phyloP scores from a whole-genome alignment of 2,797 vertebrate genomes.

The Labeo calbasu region DNA sequence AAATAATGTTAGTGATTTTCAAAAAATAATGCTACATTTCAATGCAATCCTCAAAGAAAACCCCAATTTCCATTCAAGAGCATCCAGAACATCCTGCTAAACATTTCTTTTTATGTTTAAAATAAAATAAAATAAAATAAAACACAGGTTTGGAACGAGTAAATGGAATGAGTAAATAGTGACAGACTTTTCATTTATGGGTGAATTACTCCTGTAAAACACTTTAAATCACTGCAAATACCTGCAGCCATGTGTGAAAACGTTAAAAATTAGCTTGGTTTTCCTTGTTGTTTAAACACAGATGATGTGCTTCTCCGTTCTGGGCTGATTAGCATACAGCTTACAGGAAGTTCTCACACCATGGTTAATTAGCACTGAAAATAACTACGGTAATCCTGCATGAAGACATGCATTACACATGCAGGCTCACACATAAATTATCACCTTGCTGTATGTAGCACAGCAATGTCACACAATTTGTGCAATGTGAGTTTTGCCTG shows the following conservation, averaged over 20 bases:
- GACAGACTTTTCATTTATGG: background rate
- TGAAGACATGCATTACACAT: conserved; percentile 30
- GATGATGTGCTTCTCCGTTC: conserved; percentile 15
- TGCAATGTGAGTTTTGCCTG: background rate
- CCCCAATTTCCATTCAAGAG: background rate
- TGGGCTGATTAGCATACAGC: conserved; percentile 47
- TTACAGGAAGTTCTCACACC: conserved; percentile 41
- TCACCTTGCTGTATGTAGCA: conserved; percentile 15
- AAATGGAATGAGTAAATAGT: background rate
- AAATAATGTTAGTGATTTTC: background rate
- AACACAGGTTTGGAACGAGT: background rate
- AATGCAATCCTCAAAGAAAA: background rate
- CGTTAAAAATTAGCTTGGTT: background rate
- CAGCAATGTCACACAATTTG: background rate
- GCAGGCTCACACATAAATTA: conserved; percentile 28
- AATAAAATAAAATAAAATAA: background rate
- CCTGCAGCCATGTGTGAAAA: conserved; percentile 1
- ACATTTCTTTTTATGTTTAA: background rate
- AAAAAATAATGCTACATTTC: background rate
- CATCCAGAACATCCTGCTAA: background rate
- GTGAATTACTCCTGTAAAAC: background rate
- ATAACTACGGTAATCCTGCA: conserved; percentile 42
- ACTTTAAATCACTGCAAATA: conserved; percentile 6
- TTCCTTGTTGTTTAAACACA: conserved; percentile 4
- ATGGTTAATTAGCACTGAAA: conserved; percentile 58